Evolutionary conservation across 2,113 vertebrate species (phyloP), one percentile per base, ranked within the genome.

Genomic region (Pycnonotus jocosus): DNA sequence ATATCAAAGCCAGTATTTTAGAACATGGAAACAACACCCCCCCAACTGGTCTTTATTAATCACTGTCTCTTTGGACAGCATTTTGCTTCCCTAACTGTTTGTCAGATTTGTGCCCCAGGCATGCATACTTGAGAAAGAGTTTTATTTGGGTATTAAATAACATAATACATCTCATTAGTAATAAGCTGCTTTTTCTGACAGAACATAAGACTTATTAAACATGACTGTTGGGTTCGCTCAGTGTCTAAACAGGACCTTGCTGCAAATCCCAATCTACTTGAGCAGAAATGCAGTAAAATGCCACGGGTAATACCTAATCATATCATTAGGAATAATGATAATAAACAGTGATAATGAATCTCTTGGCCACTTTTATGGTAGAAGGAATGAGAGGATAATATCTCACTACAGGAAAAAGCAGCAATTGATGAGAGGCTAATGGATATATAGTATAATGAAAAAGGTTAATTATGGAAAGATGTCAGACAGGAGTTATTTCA

Each of bases 61-160:
- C 70, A 65, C 81, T 95, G 48, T 91, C 64, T 74, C 65, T 90
- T 74, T 95, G 76, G 91, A 86, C 81, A 80, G 71, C 58, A 80
- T 94, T 92, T 90, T 93, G 44, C 53, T 94, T 97, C 95, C 76
- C 56, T 74, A 96, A 95, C 88, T 58, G 65, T 65, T 97, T 93
- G 78, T 97, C 62, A 95, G 87, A 95, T 95, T 64, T 76, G 83
- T 94, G 86, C 92, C 85, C 92, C 93, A 95, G 93, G 80, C 91
- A 64, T 68, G 66, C 74, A 72, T 95, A 92, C 92, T 90, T 94
- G 91, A 94, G 91, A 95, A 92, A 96, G 88, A 85, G 28, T 95
- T 87, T 92, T 95, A 77, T 90, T 92, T 88, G 79, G 68, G 79
- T 50, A 95, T 87, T 92, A 90, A 85, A 84, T 50, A 96, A 70